phyloP scores from a whole-genome alignment of 2,797 vertebrate species.

The Peromyscus aztecus region DNA sequence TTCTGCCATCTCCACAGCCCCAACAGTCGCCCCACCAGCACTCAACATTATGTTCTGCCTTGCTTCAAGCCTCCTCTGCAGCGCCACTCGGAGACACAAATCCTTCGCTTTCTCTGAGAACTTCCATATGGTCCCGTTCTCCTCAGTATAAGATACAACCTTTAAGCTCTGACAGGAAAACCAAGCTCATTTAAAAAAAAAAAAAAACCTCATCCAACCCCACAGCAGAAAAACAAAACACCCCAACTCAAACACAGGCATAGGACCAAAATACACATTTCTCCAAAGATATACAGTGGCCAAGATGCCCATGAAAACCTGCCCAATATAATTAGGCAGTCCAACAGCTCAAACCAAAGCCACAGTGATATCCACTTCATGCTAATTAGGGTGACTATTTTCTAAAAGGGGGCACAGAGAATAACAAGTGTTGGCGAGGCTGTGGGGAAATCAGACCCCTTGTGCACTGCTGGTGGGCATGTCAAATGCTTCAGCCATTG shows the following conservation, averaged over 20 bases:
- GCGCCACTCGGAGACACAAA: neutral
- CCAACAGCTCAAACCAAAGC: neutral
- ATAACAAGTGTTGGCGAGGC: neutral
- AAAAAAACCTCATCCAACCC: neutral
- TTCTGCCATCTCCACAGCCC: too few relatives aligned
- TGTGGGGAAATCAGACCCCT: neutral
- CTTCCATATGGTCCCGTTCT: neutral
- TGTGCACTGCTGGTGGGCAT: fast-evolving
- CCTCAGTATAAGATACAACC: neutral
- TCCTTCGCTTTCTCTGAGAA: neutral
- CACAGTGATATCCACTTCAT: neutral
- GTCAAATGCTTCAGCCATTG: neutral
- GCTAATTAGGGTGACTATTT: neutral
- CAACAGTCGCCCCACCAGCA: neutral
- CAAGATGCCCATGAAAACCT: neutral
- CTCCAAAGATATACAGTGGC: neutral
- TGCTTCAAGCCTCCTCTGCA: neutral
- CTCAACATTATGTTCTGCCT: neutral
- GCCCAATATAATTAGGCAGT: neutral
- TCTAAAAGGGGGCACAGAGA: neutral
- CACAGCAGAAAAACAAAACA: neutral
- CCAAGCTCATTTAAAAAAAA: neutral
- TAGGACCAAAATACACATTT: neutral
- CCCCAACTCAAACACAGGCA: neutral
- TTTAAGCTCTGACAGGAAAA: neutral